Conservation (phyloP, 23 tunicate species). For the Ciona savignyi region DNA sequence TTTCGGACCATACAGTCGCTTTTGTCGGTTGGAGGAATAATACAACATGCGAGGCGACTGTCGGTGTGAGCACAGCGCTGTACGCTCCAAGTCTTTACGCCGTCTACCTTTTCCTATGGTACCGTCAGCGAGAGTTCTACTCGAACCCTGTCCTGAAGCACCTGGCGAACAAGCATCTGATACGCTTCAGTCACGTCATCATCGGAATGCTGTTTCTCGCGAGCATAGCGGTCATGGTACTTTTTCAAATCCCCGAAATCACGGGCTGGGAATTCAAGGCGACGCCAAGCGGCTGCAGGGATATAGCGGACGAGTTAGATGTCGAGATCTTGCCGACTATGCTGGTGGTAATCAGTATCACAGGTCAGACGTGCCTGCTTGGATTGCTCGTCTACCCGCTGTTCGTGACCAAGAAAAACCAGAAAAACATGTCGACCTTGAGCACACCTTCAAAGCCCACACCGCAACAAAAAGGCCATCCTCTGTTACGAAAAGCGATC, state of each 20-base stretch:
- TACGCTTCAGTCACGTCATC: conserved; percentile 31
- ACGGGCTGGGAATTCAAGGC: conserved; percentile 59
- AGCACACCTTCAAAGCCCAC: neutral
- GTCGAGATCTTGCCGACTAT: conserved; percentile 28
- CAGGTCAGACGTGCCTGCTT: conserved; percentile 33
- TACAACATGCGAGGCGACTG: conserved; percentile 11
- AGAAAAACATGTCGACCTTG: neutral
- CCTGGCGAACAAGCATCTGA: conserved; percentile 9
- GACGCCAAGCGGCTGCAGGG: conserved; percentile 54
- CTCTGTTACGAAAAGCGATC: neutral
- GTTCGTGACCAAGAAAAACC: conserved; percentile 13
- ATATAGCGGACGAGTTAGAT: conserved; percentile 35
- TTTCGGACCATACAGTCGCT: conserved; percentile 47
- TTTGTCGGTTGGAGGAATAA: conserved; percentile 57
- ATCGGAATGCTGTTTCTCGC: conserved; percentile 12
- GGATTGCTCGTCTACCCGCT: conserved; percentile 57
- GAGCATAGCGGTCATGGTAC: conserved; percentile 19
- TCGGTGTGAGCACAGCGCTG: conserved; percentile 29
- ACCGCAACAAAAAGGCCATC: neutral
- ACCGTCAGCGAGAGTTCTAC: conserved; percentile 58
- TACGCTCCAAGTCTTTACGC: conserved; percentile 21
- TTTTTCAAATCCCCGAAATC: conserved; percentile 40
- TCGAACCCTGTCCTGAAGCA: conserved; percentile 18
- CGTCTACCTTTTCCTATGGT: conserved; percentile 59
- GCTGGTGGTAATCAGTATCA: neutral